Base-by-base conservation (phyloP, 2,888 invertebrate species). In the Miltochrista miniata region DNA sequence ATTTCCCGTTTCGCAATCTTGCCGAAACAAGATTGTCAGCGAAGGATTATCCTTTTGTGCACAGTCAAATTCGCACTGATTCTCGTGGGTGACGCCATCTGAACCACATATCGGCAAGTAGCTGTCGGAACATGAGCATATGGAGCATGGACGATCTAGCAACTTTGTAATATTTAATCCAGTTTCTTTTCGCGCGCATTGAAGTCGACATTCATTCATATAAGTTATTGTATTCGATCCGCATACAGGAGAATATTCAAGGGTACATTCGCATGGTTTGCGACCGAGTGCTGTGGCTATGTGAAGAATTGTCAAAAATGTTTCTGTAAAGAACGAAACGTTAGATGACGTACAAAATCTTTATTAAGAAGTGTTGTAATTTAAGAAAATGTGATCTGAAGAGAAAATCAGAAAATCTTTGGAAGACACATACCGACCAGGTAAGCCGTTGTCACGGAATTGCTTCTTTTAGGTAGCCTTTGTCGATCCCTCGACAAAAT, bases 191-290 rank as follows among this genome's bases (percentile, higher is more conserved):
- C 33, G 31, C 1, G 18, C 45, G 24, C 45, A 46, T 10, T 13
- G n/a, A 14, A 39, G 38, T n/a, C 33, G 18, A 7, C 46, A 46
- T 13, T 46, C 34, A 15, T 46, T 39, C n/a, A 8, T 24, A 8
- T 46, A 46, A 2, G 46, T 46, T 40, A 33, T 11, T 34, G 33
- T 33, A 33, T 46, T 33, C 8, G 46, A 46, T 7, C 33, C 46
- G 38, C 39, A 46, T 1, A 40, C 46, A 9, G 46, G 46, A 10
- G 13, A 8, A 9, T 46, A 46, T 5, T 18, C 33, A 4, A 34
- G 34, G 1, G 38, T 14, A 29, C 47, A 35, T 35, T 24, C n/a
- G 14, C 40, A 41, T 10, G 38, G 46, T 11, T 13, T 18, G 9
- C 9, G 18, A 8, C n/a, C 12, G 2, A 43, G 34, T 43, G 9